Percentiles rank a stretch among this genome's conserved stretches.
Evolutionary conservation across 2,113 vertebrate species (phyloP).

Genomic region (Phyllopteryx taeniolatus): DNA sequence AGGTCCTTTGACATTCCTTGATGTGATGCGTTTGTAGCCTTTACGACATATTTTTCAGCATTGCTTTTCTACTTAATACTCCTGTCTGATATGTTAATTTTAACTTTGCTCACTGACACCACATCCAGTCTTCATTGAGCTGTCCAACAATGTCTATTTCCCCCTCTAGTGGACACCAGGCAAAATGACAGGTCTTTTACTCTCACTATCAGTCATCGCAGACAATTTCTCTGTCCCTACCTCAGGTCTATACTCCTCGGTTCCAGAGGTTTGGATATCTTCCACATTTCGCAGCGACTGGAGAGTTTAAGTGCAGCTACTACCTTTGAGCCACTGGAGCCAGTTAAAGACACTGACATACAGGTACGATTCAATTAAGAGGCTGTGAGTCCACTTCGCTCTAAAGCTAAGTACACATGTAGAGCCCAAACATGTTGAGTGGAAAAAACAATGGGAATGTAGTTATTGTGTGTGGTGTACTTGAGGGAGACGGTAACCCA

Average conservation of each 20-base stretch:
- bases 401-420: not conserved
- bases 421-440: no score
- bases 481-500: no score
- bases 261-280: constrained; percentile 92
- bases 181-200: constrained; percentile 8
- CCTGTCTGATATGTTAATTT: not conserved
- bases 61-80: not conserved
- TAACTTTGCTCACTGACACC: not conserved
- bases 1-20: not conserved
- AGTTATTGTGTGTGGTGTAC: no score
- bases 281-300: constrained; percentile 92
- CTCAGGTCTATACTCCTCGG: constrained; percentile 91
- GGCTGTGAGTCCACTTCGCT: not conserved
- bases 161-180: constrained; percentile 40
- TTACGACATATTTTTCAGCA: not conserved
- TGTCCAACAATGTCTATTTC: not conserved
- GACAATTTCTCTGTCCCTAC: constrained; percentile 2
- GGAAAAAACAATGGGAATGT: no score
- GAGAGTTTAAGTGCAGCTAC: constrained; percentile 95
- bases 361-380: constrained; percentile 75
- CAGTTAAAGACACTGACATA: constrained; percentile 97
- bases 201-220: not conserved
- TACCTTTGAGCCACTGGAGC: constrained; percentile 95
- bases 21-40: not conserved
- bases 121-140: not conserved